Percentiles rank a stretch among this genome's conserved stretches.
Conservation (phyloP, 2,888 invertebrate species). For the Cenopis cana region DNA sequence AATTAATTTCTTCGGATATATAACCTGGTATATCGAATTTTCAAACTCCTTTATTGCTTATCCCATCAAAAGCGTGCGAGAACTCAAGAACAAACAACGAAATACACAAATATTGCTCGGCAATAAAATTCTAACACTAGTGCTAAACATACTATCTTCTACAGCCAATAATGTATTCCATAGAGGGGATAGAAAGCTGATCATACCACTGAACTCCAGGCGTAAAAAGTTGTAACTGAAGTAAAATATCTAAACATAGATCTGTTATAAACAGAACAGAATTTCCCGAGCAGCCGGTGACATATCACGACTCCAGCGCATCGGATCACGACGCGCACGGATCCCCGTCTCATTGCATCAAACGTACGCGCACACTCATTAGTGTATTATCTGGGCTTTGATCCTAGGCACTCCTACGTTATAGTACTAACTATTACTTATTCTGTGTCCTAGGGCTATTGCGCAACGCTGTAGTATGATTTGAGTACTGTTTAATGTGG, state of each 20-base stretch:
- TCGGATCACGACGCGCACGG: conserved; percentile 35
- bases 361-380: conserved; percentile 25
- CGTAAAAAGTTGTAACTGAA: conserved; percentile 11
- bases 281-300: conserved; percentile 25
- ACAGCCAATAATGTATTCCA: not conserved
- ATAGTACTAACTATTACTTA: too few relatives aligned
- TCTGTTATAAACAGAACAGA: not conserved
- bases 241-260: too few relatives aligned
- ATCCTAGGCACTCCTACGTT: too few relatives aligned
- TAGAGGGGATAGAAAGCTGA: conserved; percentile 10
- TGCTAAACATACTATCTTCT: not conserved
- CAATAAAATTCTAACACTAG: too few relatives aligned
- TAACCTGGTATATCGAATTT: too few relatives aligned
- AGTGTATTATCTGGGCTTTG: conserved; percentile 24
- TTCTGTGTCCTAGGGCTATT: conserved; percentile 6
- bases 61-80: too few relatives aligned
- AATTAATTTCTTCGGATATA: too few relatives aligned
- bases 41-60: too few relatives aligned
- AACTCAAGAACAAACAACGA: too few relatives aligned
- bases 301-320: conserved; percentile 43
- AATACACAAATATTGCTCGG: too few relatives aligned
- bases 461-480: conserved; percentile 19
- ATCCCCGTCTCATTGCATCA: conserved; percentile 11
- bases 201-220: not conserved
- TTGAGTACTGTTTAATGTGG: not conserved